A percentile compares a stretch with the other conserved stretches of the same genome.
These are phyloP conservation scores for Neoseiulus cucumeris DNA, from an alignment of 1,140 invertebrate genomes.

Conservation along the genomic window DNA sequence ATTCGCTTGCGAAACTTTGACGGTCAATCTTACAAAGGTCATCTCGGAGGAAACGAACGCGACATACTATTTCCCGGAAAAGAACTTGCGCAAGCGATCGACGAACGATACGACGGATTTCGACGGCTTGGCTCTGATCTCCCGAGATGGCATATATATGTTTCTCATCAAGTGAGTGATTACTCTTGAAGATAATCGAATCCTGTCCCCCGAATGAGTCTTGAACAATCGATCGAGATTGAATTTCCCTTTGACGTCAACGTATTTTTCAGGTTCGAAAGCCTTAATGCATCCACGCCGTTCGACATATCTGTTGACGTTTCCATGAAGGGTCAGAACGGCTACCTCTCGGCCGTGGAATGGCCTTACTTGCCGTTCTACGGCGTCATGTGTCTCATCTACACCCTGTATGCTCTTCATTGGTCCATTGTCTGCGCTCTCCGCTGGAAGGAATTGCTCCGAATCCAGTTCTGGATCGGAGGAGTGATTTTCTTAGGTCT, in stretches of 20 bases:
- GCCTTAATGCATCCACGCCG: not conserved
- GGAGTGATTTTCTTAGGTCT: slow-evolving; percentile 58
- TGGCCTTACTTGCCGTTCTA: slow-evolving; percentile 60
- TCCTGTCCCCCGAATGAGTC: no score
- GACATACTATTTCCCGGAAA: not conserved
- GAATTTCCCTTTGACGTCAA: no score
- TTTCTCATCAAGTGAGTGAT: not conserved
- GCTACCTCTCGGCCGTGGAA: slow-evolving; percentile 50
- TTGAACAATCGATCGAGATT: no score
- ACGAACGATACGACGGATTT: not conserved
- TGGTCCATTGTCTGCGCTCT: slow-evolving; percentile 64
- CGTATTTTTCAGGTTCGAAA: not conserved
- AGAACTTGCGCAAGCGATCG: not conserved
- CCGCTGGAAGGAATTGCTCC: slow-evolving; percentile 71
- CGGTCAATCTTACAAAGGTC: not conserved
- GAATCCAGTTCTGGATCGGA: slow-evolving; percentile 88
- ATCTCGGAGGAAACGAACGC: not conserved
- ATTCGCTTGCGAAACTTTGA: no score
- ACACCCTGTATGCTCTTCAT: slow-evolving; percentile 53
- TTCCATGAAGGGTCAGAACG: slow-evolving; percentile 41
- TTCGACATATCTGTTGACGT: slow-evolving; percentile 37
- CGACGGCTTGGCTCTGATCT: not conserved
- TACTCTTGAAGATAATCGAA: no score
- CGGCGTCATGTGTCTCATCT: slow-evolving; percentile 67
- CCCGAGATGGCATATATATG: not conserved